phyloP scores from a whole-genome alignment of 1,140 invertebrate species.

The Zelostemma sp. region DNA sequence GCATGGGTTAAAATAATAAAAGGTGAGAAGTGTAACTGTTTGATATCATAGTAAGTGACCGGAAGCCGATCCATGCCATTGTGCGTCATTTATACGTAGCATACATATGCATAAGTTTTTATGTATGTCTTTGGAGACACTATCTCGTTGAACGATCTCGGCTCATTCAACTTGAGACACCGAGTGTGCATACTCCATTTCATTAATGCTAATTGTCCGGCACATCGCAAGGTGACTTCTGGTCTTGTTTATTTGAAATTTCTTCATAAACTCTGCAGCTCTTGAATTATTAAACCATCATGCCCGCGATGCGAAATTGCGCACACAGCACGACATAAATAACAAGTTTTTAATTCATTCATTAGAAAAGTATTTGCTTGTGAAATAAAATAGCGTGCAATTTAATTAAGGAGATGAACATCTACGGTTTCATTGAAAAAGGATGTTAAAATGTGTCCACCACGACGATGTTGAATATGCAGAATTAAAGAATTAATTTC shows the following conservation, averaged over 20 bases:
- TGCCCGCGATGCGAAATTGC: no score
- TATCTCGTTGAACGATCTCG: slow-evolving; percentile 49
- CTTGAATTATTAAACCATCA: background rate
- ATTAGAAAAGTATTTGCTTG: no score
- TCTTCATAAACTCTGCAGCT: background rate
- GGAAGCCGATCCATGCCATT: slow-evolving; percentile 48
- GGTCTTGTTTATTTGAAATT: background rate
- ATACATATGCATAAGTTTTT: slow-evolving; percentile 4
- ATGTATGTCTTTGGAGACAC: slow-evolving; percentile 20
- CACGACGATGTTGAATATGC: no score
- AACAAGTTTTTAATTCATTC: background rate
- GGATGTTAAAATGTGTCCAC: no score
- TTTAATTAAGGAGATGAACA: no score
- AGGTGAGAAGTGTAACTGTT: slow-evolving; percentile 46
- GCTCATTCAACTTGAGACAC: slow-evolving; percentile 47
- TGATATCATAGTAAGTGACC: slow-evolving; percentile 56
- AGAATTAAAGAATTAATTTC: no score
- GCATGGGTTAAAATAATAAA: slow-evolving; percentile 1
- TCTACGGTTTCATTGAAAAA: no score
- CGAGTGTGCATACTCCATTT: slow-evolving; percentile 49
- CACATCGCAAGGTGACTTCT: slow-evolving; percentile 24
- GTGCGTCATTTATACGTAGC: slow-evolving; percentile 7
- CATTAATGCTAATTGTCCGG: slow-evolving; percentile 59
- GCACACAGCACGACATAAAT: background rate
- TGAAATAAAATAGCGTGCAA: no score